These are phyloP conservation scores for Lasioglossum vierecki DNA, from an alignment of 2,888 invertebrate species.

Conservation along the genomic window DNA sequence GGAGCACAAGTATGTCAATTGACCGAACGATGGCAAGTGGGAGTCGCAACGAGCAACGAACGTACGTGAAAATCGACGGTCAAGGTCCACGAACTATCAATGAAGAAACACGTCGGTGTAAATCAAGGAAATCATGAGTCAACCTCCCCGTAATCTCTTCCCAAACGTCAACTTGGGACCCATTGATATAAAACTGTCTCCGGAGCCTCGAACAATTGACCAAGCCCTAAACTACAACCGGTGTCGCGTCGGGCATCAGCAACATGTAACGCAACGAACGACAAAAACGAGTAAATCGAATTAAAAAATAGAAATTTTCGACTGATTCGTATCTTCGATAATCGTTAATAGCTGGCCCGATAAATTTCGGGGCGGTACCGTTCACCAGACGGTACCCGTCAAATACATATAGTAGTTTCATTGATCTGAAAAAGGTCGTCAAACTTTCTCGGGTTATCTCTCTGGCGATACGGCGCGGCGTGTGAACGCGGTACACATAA, in stretches of 20 bases:
- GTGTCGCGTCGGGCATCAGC: not conserved
- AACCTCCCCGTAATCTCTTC: not conserved
- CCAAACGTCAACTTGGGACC: not conserved
- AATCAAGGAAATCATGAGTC: not conserved
- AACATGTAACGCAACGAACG: no score
- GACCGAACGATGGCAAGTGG: constrained; percentile 52
- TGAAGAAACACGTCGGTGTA: constrained; percentile 4
- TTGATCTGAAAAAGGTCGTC: constrained; percentile 50
- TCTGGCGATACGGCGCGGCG: constrained; percentile 29
- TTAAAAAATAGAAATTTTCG: no score
- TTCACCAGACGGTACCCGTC: not conserved
- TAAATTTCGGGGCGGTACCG: not conserved
- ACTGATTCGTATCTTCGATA: no score
- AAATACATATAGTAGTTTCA: constrained; percentile 1
- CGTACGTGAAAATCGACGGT: constrained; percentile 58
- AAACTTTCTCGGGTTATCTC: constrained; percentile 61
- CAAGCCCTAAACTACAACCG: not conserved
- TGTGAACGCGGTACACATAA: constrained; percentile 41
- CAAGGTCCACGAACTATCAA: constrained; percentile 54
- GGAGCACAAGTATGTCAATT: constrained; percentile 53
- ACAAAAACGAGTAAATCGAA: no score
- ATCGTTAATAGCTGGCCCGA: not conserved
- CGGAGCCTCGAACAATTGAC: not conserved
- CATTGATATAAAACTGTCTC: not conserved
- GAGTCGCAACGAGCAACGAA: constrained; percentile 28